Evolutionary conservation across 1,140 invertebrate genomes (phyloP).

Genomic region (Leptoteleia sp.): DNA sequence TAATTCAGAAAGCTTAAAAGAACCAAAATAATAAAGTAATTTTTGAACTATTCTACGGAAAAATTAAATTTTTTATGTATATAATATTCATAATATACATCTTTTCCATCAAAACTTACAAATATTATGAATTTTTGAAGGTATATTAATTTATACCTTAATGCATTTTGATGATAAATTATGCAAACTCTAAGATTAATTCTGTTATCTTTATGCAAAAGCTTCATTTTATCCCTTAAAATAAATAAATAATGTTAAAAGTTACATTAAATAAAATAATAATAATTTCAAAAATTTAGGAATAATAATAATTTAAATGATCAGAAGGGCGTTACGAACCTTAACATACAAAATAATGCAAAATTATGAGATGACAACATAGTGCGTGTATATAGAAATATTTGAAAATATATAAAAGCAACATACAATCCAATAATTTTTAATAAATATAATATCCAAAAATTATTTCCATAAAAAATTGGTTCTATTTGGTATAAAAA

Average conservation of each 20-base stretch:
- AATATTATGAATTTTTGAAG: too few species aligned
- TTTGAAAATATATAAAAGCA: slow-evolving; percentile 4
- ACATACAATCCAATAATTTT: not conserved
- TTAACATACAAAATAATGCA: slow-evolving; percentile 6
- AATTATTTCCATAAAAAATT: not conserved
- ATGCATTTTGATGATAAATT: slow-evolving; percentile 9
- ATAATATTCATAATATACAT: too few species aligned
- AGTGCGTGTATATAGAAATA: slow-evolving; percentile 3
- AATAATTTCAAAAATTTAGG: too few species aligned
- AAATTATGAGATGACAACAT: slow-evolving; percentile 19
- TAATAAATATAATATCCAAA: not conserved
- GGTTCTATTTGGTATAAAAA: slow-evolving; percentile 2
- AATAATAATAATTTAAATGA: too few species aligned
- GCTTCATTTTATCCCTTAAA: not conserved
- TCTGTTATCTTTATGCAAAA: slow-evolving; percentile 4
- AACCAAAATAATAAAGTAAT: too few species aligned
- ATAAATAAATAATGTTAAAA: too few species aligned
- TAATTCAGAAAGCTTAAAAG: too few species aligned
- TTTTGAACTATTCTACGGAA: too few species aligned
- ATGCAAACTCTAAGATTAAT: not conserved
- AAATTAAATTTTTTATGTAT: too few species aligned
- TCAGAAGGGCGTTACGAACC: not conserved
- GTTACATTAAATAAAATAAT: too few species aligned
- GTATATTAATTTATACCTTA: not conserved
- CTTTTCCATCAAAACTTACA: too few species aligned